These are phyloP conservation scores for Meiosimyza platycephala DNA, from an alignment of 2,888 invertebrate genomes.

Conservation along the genomic window DNA sequence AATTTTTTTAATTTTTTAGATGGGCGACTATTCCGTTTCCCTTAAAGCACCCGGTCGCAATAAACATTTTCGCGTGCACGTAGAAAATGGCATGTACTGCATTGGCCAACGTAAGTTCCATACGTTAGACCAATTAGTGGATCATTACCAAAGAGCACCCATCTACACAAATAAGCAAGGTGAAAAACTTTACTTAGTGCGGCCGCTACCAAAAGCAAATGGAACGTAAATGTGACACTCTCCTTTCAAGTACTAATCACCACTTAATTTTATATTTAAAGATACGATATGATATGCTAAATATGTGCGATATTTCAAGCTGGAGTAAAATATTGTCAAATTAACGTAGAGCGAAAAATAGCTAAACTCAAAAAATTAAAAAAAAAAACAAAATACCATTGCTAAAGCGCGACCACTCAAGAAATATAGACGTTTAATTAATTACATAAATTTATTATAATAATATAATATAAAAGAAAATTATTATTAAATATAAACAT, in stretches of 20 bases:
- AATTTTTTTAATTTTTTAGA: constrained; percentile 70
- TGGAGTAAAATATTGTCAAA: constrained; percentile 40
- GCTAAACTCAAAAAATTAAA: constrained; percentile 14
- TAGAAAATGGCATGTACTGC: constrained; percentile 90
- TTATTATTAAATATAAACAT: constrained; percentile 24
- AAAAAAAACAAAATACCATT: background rate
- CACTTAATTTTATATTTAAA: constrained; percentile 37
- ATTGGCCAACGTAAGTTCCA: constrained; percentile 99
- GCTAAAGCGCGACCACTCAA: constrained; percentile 33
- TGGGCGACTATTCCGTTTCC: constrained; percentile 98
- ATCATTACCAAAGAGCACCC: constrained; percentile 98
- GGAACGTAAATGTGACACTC: constrained; percentile 63
- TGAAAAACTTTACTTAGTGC: constrained; percentile 96
- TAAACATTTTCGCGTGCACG: constrained; percentile 99
- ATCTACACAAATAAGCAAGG: constrained; percentile 98
- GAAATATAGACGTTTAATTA: constrained; percentile 22
- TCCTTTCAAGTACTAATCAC: constrained; percentile 8
- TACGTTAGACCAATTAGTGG: constrained; percentile 94
- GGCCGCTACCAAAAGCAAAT: constrained; percentile 83
- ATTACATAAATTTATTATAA: constrained; percentile 15
- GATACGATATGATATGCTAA: constrained; percentile 22
- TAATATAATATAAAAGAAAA: constrained; percentile 18
- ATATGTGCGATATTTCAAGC: constrained; percentile 17
- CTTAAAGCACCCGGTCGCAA: constrained; percentile 97
- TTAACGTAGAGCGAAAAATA: constrained; percentile 41